phyloP scores from a whole-genome alignment of 2,113 vertebrate species.

The Psittacara wagleri region DNA sequence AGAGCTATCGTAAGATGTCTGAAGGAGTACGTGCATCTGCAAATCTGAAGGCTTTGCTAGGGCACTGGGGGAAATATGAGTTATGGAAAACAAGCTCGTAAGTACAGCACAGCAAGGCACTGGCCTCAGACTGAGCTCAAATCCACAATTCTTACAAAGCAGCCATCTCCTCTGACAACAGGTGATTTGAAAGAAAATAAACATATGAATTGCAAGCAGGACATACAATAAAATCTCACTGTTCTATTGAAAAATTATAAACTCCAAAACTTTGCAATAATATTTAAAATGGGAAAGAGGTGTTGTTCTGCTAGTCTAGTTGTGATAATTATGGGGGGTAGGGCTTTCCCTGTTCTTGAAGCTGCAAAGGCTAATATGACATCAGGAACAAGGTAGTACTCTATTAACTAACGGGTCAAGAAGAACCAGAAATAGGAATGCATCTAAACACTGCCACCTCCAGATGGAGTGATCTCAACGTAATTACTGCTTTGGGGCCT shows the following conservation, averaged over 20 bases:
- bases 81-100: background rate
- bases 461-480: background rate
- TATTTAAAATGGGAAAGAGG: background rate
- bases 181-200: background rate
- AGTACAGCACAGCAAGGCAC: background rate
- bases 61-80: background rate
- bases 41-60: constrained; percentile 21
- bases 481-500: background rate
- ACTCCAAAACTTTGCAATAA: background rate
- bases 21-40: constrained; percentile 44
- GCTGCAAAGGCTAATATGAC: background rate
- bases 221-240: background rate
- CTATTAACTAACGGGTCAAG: background rate
- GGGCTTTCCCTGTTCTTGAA: background rate
- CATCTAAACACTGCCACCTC: background rate
- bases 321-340: background rate
- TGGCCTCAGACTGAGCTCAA: background rate
- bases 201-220: background rate
- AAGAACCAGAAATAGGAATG: background rate
- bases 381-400: background rate
- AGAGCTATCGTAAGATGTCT: constrained; percentile 43
- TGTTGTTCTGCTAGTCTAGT: background rate
- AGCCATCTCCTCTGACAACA: background rate
- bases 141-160: background rate
- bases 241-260: background rate